Evolutionary conservation across 2,888 invertebrate species (phyloP).

Genomic region (Podotricha telesiphe): DNA sequence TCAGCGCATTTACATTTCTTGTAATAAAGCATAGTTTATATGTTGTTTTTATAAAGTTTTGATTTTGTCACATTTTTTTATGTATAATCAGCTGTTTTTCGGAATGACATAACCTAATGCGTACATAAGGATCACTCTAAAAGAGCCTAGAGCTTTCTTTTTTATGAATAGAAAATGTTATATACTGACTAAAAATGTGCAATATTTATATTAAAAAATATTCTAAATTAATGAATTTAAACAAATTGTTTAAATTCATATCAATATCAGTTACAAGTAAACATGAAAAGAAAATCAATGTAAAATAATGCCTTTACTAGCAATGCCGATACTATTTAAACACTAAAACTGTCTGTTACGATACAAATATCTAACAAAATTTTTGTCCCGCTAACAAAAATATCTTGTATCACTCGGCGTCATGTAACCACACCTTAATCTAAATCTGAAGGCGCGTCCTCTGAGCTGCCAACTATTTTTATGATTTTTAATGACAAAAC

Average conservation of each 20-base stretch:
- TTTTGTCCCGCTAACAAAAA: not conserved
- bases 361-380: not conserved
- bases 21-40: constrained; percentile 26
- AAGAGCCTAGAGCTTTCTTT: too few species aligned
- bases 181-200: too few species aligned
- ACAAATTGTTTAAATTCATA: too few species aligned
- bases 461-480: constrained; percentile 70
- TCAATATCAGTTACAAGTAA: too few species aligned
- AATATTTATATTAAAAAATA: too few species aligned
- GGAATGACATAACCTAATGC: too few species aligned
- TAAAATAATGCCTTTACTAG: not conserved
- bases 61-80: too few species aligned
- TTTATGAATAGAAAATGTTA: too few species aligned
- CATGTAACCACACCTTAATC: constrained; percentile 32
- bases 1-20: constrained; percentile 20
- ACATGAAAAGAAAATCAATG: too few species aligned
- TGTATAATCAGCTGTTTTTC: too few species aligned
- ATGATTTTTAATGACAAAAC: constrained; percentile 59
- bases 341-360: not conserved
- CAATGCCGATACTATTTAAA: not conserved
- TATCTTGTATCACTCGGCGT: not conserved
- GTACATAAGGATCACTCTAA: too few species aligned
- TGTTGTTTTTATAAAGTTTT: not conserved
- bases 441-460: constrained; percentile 37
- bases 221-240: too few species aligned